These are phyloP conservation scores for Myotis myotis DNA, from an alignment of 2,797 vertebrate genomes.

Conservation along the genomic window DNA sequence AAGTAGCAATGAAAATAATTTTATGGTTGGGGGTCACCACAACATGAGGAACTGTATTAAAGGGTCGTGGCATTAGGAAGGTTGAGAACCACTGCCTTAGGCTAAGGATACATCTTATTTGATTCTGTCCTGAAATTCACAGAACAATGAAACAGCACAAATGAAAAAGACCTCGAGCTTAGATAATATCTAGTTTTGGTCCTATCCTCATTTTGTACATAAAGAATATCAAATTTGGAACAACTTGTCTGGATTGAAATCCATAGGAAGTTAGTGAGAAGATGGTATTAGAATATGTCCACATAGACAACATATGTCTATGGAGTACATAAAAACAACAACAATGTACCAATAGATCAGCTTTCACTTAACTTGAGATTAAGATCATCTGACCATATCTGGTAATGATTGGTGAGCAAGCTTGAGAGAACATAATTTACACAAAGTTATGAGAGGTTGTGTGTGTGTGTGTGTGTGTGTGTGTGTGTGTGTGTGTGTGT, in stretches of 20 bases:
- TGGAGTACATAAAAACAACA: neutral
- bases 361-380: neutral
- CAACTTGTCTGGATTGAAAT: neutral
- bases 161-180: neutral
- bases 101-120: constrained; percentile 17
- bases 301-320: neutral
- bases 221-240: neutral
- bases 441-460: neutral
- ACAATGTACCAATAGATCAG: neutral
- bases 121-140: neutral
- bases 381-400: neutral
- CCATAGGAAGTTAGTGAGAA: neutral
- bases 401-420: neutral
- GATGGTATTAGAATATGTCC: neutral
- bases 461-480: neutral
- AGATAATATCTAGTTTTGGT: neutral
- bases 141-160: neutral
- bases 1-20: too few species aligned
- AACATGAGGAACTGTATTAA: too few species aligned
- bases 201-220: neutral
- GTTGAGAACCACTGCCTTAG: neutral
- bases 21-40: too few species aligned
- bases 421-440: neutral
- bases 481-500: neutral
- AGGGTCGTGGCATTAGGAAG: too few species aligned